These are phyloP conservation scores for Hermatobates lingyangjiaoensis DNA, from an alignment of 1,140 invertebrate species.

Conservation along the genomic window DNA sequence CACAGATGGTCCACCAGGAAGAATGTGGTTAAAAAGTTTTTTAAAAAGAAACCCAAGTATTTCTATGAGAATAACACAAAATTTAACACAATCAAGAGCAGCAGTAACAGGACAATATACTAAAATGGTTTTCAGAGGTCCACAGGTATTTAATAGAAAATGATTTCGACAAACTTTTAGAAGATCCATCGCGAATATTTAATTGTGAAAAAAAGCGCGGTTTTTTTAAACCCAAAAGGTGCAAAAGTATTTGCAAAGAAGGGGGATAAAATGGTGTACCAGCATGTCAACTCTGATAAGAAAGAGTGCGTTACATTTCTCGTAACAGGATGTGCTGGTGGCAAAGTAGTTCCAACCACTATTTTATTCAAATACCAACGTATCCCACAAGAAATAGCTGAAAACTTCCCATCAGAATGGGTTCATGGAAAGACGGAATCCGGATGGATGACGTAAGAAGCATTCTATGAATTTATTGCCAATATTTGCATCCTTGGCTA, in stretches of 20 bases:
- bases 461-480: slow-evolving; percentile 13
- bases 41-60: slow-evolving; percentile 1
- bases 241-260: slow-evolving; percentile 9
- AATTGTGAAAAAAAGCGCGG: slow-evolving; percentile 15
- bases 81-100: slow-evolving; percentile 17
- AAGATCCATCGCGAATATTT: slow-evolving; percentile 13
- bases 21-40: slow-evolving; percentile 5
- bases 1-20: slow-evolving; percentile 6
- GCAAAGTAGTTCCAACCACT: slow-evolving; percentile 7
- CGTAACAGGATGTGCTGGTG: slow-evolving; percentile 9
- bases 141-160: slow-evolving; percentile 18
- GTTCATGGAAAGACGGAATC: slow-evolving; percentile 20
- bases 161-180: slow-evolving; percentile 10
- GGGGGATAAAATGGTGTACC: slow-evolving; percentile 12
- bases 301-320: slow-evolving; percentile 14
- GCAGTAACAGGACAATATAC: slow-evolving; percentile 18
- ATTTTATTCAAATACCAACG: slow-evolving; percentile 21
- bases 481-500: slow-evolving; percentile 14
- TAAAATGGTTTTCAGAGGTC: slow-evolving; percentile 20
- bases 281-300: slow-evolving; percentile 3
- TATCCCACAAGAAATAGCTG: slow-evolving; percentile 18
- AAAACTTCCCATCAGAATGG: slow-evolving; percentile 19
- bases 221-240: slow-evolving; percentile 11
- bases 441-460: slow-evolving; percentile 14
- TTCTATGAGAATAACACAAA: slow-evolving; percentile 15